phyloP scores from a whole-genome alignment of 2,113 vertebrate species.

The Hemiscyllium ocellatum region DNA sequence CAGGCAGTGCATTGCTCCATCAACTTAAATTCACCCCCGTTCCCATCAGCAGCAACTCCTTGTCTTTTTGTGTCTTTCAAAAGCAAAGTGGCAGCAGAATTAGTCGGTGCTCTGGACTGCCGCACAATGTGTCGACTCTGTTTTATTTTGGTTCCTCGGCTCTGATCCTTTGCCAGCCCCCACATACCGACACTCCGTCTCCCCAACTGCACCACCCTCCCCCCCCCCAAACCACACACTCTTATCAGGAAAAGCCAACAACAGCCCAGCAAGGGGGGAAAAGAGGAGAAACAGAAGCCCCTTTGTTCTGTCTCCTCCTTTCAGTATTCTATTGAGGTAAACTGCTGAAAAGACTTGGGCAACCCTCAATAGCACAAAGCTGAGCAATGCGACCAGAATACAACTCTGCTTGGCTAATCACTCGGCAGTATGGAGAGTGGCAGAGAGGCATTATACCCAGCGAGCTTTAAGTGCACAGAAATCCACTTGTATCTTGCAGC shows the following conservation, averaged over 20 bases:
- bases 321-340: slow-evolving; percentile 76
- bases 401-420: slow-evolving; percentile 51
- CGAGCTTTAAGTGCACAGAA: background rate
- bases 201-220: slow-evolving; percentile 53
- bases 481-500: background rate
- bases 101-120: slow-evolving; percentile 69
- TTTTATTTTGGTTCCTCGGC: slow-evolving; percentile 69
- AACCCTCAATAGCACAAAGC: slow-evolving; percentile 52
- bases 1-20: slow-evolving; percentile 43
- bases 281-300: slow-evolving; percentile 80
- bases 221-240: slow-evolving; percentile 58
- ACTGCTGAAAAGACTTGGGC: slow-evolving; percentile 62
- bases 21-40: background rate
- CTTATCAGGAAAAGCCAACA: slow-evolving; percentile 81
- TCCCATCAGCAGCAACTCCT: slow-evolving; percentile 40
- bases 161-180: slow-evolving; percentile 67
- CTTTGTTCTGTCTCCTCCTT: slow-evolving; percentile 77
- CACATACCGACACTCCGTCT: slow-evolving; percentile 54
- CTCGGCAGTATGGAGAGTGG: slow-evolving; percentile 42
- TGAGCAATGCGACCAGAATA: slow-evolving; percentile 46
- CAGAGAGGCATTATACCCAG: background rate
- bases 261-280: slow-evolving; percentile 75
- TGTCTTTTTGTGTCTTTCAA: slow-evolving; percentile 53
- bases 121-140: slow-evolving; percentile 64
- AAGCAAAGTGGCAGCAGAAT: slow-evolving; percentile 57